These are phyloP conservation scores for Pterocles gutturalis DNA, from an alignment of 2,113 vertebrate genomes.

Conservation along the genomic window DNA sequence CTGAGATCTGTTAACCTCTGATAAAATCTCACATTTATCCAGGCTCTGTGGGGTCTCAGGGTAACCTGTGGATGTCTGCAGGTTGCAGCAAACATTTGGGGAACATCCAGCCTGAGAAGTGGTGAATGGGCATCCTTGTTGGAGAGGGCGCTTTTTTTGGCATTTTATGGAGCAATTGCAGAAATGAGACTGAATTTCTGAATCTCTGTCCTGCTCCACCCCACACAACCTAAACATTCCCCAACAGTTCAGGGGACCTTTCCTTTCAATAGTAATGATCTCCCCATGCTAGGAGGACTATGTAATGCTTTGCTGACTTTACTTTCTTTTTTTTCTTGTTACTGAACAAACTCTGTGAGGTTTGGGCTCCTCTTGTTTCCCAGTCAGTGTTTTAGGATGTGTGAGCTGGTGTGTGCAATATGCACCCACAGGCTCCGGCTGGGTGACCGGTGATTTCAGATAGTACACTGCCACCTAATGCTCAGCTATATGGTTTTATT, in stretches of 20 bases:
- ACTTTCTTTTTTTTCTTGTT: neutral
- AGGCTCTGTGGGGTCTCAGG: neutral
- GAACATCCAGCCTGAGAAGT: neutral
- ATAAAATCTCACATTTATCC: neutral
- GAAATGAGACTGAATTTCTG: neutral
- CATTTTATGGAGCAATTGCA: neutral
- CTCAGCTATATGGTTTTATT: neutral
- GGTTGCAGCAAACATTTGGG: neutral
- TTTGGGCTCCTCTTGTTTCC: neutral
- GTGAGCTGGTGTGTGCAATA: neutral
- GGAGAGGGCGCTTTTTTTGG: neutral
- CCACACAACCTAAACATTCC: accelerated
- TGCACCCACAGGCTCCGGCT: accelerated
- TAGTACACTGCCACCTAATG: constrained; percentile 47
- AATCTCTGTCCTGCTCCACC: neutral
- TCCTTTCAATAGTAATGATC: neutral
- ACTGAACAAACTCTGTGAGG: neutral
- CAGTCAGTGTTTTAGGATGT: neutral
- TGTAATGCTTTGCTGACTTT: neutral
- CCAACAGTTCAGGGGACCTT: neutral
- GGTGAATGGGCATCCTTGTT: neutral
- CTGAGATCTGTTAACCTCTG: neutral
- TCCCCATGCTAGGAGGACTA: accelerated
- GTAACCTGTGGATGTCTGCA: neutral
- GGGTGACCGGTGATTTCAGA: neutral